Evolutionary conservation across 2,888 invertebrate species (phyloP), one percentile per base, ranked within the genome.

Genomic region (Oegoconia quadripuncta): DNA sequence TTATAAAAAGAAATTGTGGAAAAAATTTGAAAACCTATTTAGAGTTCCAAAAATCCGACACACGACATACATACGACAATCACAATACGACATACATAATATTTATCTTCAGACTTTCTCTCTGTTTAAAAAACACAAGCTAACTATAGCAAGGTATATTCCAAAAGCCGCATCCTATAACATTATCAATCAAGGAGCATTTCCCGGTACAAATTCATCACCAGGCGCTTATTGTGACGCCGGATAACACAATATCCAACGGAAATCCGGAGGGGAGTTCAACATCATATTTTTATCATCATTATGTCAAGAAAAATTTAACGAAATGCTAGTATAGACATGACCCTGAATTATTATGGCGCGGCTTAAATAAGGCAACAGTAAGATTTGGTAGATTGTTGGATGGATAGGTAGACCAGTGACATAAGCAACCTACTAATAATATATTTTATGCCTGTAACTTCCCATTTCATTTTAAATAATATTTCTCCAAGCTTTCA

Each of bases 261-360:
- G 83, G 86, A 86, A 73, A 83, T 86, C 86, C 84, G 74, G 74
- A 83, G 86, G 84, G 86, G 86, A 72, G 70, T 58, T 68, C 70
- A 67, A 84, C 83, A 80, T 84, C 81, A 86, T 84, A 86, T 84
- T 86, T 86, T 86, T 86, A 87, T 84, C 81, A 84, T 84, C 80
- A 84, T 82, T 83, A 83, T 76, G 78, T 80, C 76, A 80, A 78
- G 61, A 77, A 77, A 78, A 75, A 66, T 48, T 39, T 41, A 16
- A 26, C 37, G 55, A 46, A 44, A 45, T 44, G 23, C 42, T 64
- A 60, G 25, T 50, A 35, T 67, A 70, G 82, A 66, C 43, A 37
- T 23, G 44, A n/a, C 33, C 20, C 3, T 2, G 6, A 23, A 33
- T 7, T 37, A 31, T 22, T 22, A 9, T 22, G 7, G 6, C 22